phyloP scores from a whole-genome alignment of 2,797 vertebrate species.

The Sebastolobus altivelis region DNA sequence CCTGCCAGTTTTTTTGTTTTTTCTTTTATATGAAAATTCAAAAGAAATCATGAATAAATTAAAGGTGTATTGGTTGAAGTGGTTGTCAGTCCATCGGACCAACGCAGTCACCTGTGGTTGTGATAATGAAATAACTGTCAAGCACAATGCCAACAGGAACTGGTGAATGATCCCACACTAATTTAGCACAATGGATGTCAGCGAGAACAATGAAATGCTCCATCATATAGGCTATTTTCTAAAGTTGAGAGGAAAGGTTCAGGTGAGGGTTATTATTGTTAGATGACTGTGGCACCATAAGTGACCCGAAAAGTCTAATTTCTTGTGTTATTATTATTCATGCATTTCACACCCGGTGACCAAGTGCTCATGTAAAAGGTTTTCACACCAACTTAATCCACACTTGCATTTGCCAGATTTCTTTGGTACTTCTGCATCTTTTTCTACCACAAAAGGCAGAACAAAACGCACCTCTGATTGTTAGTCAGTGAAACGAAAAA shows the following conservation, averaged over 20 bases:
- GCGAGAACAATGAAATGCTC: conserved; percentile 28
- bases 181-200: conserved; percentile 57
- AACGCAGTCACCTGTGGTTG: conserved; percentile 51
- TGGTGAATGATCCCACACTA: conserved; percentile 31
- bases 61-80: conserved; percentile 28
- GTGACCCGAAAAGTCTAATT: conserved; percentile 8
- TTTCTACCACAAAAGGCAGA: not conserved
- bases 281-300: conserved; percentile 16
- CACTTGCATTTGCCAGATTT: conserved; percentile 11
- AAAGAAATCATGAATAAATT: conserved; percentile 56
- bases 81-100: conserved; percentile 47
- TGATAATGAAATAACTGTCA: conserved; percentile 58
- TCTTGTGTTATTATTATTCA: conserved; percentile 37
- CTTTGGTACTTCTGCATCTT: not conserved
- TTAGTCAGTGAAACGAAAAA: not conserved
- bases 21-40: not conserved
- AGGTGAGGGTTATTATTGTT: conserved; percentile 25
- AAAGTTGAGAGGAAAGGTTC: conserved; percentile 28
- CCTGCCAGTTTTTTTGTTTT: conserved; percentile 6
- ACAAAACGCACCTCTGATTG: not conserved
- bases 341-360: not conserved
- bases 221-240: conserved; percentile 9
- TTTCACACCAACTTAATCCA: conserved; percentile 33
- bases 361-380: conserved; percentile 20
- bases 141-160: not conserved